Evolutionary conservation across 2,113 vertebrate species (phyloP).

Genomic region (Hemibagrus wyckioides): DNA sequence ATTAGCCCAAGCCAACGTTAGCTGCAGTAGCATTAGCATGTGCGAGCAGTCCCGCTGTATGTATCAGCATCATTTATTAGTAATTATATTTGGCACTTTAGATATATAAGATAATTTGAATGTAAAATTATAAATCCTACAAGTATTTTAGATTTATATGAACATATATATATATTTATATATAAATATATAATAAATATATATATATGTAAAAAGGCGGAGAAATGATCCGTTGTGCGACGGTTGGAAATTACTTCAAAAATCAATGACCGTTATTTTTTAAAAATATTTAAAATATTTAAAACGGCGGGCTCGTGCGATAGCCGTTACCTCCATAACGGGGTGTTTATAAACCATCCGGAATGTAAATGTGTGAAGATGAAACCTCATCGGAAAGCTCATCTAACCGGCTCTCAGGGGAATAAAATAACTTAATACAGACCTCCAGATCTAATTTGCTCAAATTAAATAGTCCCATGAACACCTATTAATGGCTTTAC

Average conservation of each 20-base stretch:
- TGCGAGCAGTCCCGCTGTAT: not conserved
- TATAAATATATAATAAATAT: no score
- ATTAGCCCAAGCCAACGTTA: not conserved
- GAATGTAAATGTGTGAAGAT: not conserved
- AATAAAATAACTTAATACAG: conserved; percentile 12
- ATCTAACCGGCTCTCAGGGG: not conserved
- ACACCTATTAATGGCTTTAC: conserved; percentile 17
- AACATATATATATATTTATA: no score
- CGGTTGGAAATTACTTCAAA: not conserved
- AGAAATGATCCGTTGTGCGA: no score
- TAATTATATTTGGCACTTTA: not conserved
- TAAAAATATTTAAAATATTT: not conserved
- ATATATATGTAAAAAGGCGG: no score
- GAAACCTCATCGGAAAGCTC: not conserved
- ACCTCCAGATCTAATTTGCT: not conserved
- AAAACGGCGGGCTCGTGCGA: not conserved
- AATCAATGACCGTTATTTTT: not conserved
- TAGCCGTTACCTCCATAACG: not conserved
- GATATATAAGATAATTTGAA: not conserved
- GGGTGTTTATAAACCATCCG: no score
- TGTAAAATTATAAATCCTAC: not conserved
- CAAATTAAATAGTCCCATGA: conserved; percentile 12
- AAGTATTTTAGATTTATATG: not conserved
- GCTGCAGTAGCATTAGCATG: not conserved
- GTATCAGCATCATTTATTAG: not conserved